Evolutionary conservation across 2,113 vertebrate genomes (phyloP), one percentile per base, ranked within the genome.

Genomic region (Cisticola juncidis): DNA sequence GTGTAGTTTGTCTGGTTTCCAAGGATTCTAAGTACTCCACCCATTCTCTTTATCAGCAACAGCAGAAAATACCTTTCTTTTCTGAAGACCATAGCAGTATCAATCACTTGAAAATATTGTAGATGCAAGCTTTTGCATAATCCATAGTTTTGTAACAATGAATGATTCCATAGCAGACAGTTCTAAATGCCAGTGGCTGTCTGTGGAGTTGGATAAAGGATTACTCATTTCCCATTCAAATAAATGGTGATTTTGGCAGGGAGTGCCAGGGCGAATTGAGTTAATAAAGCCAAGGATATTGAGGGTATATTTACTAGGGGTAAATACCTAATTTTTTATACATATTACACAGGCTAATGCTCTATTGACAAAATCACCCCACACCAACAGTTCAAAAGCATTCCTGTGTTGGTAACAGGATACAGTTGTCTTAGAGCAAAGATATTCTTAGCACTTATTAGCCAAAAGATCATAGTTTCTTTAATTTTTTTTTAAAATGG

Each of bases 391-490:
- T 78, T 92, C 56, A 81, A 73, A 86, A 50, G 29, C 60, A 85
- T 86, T 95, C 42, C 40, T 88, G 24, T 68, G 65, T 42, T 88
- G 40, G 48, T 93, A 93, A 94, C 71, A 91, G 35, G 71, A 54
- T 58, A 54, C 3, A 11, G 61, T 62, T 90, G 38, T 88, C 78
- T 95, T 5, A 3, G 54, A 94, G 65, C 70, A 88, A 81, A 90
- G 70, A 73, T 85, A 95, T 96, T 93, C 88, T 64, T 94, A 81
- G 86, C 62, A 44, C 19, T 86, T 95, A 51, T 11, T 88, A 81
- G 74, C 79, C 68, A 82, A 77, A 92, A 89, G 47, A 74, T 84
- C 9, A 10, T 23, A 56, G 51, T 80, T 96, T 50, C 66, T 92
- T 94, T 94, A 83, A 81, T n/a, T 61, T 82, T 92, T n/a, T n/a